Evolutionary conservation across 1,140 invertebrate genomes (phyloP), one percentile per base, ranked within the genome.

Genomic region (Bombyx mandarina): DNA sequence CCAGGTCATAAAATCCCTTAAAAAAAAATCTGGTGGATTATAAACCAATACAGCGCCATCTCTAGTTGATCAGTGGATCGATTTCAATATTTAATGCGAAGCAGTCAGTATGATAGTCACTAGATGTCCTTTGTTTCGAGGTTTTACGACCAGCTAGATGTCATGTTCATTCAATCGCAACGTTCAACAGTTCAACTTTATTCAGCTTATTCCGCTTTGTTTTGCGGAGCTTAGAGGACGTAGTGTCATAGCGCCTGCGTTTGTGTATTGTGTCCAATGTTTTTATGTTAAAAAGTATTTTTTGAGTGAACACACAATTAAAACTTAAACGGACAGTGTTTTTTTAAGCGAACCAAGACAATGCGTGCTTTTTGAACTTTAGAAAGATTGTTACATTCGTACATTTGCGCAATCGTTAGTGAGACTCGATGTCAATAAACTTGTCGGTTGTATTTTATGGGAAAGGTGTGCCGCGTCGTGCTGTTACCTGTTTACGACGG

Each of bases 341-440:
- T 69, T 72, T 52, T 66, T 61, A 71, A 71, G 64, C 52, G 61
- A 75, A 71, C 63, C 58, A 67, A 54, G 62, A 66, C 65, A 69
- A 35, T 35, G 26, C 26, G 26, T 35, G 26, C 26, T 35, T 72
- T 77, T 72, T 60, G 61, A 75, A 78, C 76, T 73, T 69, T 71
- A 12, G 55, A 62, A 60, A 62, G 60, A 56, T 64, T 61, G 62
- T 64, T 70, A 74, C 63, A 67, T 67, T 62, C 61, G 57, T 63
- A 73, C 64, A 76, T 82, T 85, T 81, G 75, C 78, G 75, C 79
- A 85, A 82, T 81, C 66, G 75, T 76, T 77, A 61, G 68, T 76
- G 71, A 73, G 79, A 77, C 74, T 83, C 67, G 83, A 86, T 84
- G 83, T 86, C 83, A 84, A 86, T 86, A 86, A 84, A 86, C 83